Base-by-base conservation (phyloP, 2,888 invertebrate genomes). In the Escarpia spicata region DNA sequence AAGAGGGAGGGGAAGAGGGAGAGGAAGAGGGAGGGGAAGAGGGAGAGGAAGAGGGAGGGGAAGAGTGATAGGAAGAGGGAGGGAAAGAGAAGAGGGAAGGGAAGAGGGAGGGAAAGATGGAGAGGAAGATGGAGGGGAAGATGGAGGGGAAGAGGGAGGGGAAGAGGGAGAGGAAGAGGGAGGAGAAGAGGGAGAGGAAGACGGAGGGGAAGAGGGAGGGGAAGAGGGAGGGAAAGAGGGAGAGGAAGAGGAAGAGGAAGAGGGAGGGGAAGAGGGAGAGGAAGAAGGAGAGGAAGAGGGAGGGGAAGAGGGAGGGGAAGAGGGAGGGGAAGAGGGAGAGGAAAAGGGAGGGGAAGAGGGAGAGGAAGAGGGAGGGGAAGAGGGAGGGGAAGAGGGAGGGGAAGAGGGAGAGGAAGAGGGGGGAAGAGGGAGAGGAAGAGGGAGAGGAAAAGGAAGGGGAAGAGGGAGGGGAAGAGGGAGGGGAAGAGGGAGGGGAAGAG, bases 291-390 rank as follows among this genome's bases (percentile, higher is more conserved):
- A 1, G 89, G 89, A 31, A 89, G 89, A 89, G 89, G 89, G 89
- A 89, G 89, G 1, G 89, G 89, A 31, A 89, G 89, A 89, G 89
- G 89, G 89, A 89, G 89, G 1, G 89, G 89, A 31, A 89, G 89
- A 89, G 89, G 89, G 89, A 89, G 89, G n/a, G 89, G 89, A 31
- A 89, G 89, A 89, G 89, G 89, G 89, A 89, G 89, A 89, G 89
- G 89, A 1, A 89, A 1, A 89, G 89, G 89, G 1, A 89, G 89
- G n/a, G 89, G 89, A 31, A 89, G 89, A 89, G 89, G 89, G n/a
- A n/a, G n/a, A n/a, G n/a, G n/a, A 1, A 89, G 89, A 89, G 89
- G 89, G 1, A 89, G 89, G 1, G 0, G 89, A 31, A 89, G 89
- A 89, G 89, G 89, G 89, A 89, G 89, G 1, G 89, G 89, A 31